Base-by-base conservation (phyloP, 30 jellyfish, hydroid and myxozoan species). In the Nemopilema nomurai region DNA sequence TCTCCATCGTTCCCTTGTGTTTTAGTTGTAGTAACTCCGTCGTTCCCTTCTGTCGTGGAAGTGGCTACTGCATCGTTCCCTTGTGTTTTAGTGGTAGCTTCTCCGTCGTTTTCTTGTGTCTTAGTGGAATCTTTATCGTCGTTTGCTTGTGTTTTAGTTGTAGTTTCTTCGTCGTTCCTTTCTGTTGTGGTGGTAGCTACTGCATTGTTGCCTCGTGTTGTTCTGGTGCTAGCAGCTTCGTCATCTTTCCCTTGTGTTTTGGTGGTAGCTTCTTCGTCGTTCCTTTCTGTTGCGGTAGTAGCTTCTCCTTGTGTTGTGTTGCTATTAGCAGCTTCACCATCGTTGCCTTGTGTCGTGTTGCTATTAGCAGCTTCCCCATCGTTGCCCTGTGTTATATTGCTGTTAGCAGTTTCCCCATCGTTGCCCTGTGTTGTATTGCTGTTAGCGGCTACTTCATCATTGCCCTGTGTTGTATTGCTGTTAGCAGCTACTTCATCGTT, bases 81-180 rank as follows among this genome's bases (percentile, higher is more conserved):
- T 18, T 29, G 50, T 51, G 50, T 24, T 76, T 27, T 25, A 29
- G 62, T 23, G 57, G 73, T n/a, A 25, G 53, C 24, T 21, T 1
- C 51, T 24, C 8, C 74, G 18, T 77, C 24, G 26, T 53, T 71
- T 26, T 23, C 51, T 28, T 29, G 33, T 20, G 24, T 28, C 19
- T 27, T n/a, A n/a, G n/a, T n/a, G n/a, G n/a, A n/a, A n/a, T n/a
- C n/a, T n/a, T n/a, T n/a, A n/a, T n/a, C n/a, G n/a, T n/a, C n/a
- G n/a, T n/a, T n/a, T n/a, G n/a, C n/a, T n/a, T n/a, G 19, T 79
- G 32, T 71, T 51, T 79, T 79, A 79, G 28, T 1, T 16, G 24
- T 71, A 51, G 64, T 49, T 4, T 27, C 27, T n/a, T n/a, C n/a
- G n/a, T n/a, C n/a, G n/a, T n/a, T n/a, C n/a, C n/a, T n/a, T n/a